Base-by-base conservation (phyloP, 2,797 vertebrate genomes). In the Phataginus tricuspis region DNA sequence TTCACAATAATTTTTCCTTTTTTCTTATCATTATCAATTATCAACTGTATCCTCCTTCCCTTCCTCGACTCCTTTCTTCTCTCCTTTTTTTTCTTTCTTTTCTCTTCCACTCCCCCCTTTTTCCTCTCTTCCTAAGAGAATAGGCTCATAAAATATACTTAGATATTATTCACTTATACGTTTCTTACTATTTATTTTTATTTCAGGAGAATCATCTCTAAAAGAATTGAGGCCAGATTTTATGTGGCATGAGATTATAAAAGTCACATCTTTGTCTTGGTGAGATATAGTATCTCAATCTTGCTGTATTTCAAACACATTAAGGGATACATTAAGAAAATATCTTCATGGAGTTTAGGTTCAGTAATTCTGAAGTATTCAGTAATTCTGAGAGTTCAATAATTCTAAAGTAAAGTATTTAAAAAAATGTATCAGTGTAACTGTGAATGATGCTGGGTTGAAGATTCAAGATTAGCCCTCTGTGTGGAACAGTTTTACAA, bases 21-120 rank as follows among this genome's bases (percentile, higher is more conserved):
- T 61, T 29, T 31, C 29, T 15, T 15, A 51, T 49, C 31, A 63
- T 88, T 25, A 31, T 37, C 11, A 13, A 29, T 23, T 90, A 61
- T 42, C 37, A 34, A 61, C 1, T 31, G 18, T 7, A 7, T 21
- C 15, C 3, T 19, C 29, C 14, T 4, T 34, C 6, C 10, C 3
- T 14, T 29, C 23, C 3, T 42, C 8, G 15, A 25, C 23, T 6
- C 18, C 4, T 18, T 9, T n/a, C 4, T 25, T 1, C 14, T 5
- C 21, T 19, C 7, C 2, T 80, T 12, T 13, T 12, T 12, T n/a
- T 12, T 34, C 1, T 45, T n/a, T 1, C 23, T n/a, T 25, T 9
- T 12, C 45, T 19, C 39, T 11, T 14, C 9, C 29, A 3, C 11
- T 23, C 2, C 16, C 31, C 9, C 11, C 0, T 25, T 14, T 45